Evolutionary conservation across 1,140 invertebrate species (phyloP).

Genomic region (Medauroidea extradentata): DNA sequence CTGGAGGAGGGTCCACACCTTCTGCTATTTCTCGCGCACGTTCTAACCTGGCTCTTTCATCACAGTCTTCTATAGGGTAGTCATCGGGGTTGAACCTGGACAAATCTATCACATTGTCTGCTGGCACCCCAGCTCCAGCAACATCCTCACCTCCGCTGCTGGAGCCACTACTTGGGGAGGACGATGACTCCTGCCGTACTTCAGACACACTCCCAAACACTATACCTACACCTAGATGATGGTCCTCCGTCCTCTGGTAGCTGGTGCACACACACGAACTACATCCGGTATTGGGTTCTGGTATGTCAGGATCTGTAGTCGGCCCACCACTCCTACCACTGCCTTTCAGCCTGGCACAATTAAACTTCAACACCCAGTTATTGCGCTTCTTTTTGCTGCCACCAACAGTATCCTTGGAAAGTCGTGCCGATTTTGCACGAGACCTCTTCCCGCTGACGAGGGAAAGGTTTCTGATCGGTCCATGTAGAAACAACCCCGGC

Average conservation of each 20-base stretch:
- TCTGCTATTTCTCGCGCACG: conserved; percentile 71
- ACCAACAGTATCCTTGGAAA: conserved; percentile 12
- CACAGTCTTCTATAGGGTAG: conserved; percentile 58
- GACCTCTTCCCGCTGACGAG: conserved; percentile 7
- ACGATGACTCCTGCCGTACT: not conserved
- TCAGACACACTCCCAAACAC: conserved; percentile 46
- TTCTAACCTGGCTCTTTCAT: conserved; percentile 63
- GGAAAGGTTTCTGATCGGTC: conserved; percentile 5
- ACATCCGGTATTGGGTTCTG: conserved; percentile 39
- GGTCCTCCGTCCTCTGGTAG: conserved; percentile 54
- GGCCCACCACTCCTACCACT: conserved; percentile 43
- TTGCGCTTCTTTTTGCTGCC: conserved; percentile 48
- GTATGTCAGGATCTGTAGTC: conserved; percentile 43
- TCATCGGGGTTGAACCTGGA: conserved; percentile 40
- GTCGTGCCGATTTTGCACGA: conserved; percentile 1
- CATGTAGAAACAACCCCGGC: not conserved
- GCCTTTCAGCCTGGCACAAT: conserved; percentile 52
- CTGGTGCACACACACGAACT: conserved; percentile 55
- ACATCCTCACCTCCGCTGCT: conserved; percentile 3
- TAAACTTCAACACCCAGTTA: conserved; percentile 59
- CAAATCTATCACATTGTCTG: conserved; percentile 33
- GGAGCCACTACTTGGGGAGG: not conserved
- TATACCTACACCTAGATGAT: conserved; percentile 47
- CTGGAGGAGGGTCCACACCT: conserved; percentile 64
- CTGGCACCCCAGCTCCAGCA: not conserved